phyloP scores from a whole-genome alignment of 2,113 vertebrate species.

The Lontra canadensis region DNA sequence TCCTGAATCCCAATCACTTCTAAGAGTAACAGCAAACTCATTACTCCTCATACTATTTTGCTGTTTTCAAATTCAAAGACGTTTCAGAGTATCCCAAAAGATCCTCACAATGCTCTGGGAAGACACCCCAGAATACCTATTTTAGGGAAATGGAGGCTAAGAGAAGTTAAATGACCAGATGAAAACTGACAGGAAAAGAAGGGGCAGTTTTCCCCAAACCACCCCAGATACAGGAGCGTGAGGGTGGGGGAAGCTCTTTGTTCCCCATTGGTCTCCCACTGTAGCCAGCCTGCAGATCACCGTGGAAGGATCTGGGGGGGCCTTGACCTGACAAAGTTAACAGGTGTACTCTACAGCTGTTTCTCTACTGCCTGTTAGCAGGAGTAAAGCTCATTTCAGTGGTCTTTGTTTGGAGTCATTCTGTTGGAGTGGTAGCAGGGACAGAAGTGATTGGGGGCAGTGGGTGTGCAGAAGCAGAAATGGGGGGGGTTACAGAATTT shows the following conservation, averaged over 20 bases:
- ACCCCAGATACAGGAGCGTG: not conserved
- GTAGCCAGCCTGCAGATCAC: not conserved
- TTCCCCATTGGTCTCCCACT: not conserved
- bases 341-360: not conserved
- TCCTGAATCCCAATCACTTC: not conserved
- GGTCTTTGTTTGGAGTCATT: not conserved
- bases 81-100: not conserved
- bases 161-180: not conserved
- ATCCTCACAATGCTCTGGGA: not conserved
- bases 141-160: not conserved
- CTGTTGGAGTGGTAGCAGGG: not conserved
- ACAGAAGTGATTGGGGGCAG: not conserved
- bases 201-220: not conserved
- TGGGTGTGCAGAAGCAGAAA: not conserved
- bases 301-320: not conserved
- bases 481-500: not conserved
- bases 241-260: not conserved
- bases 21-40: constrained; percentile 40
- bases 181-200: not conserved
- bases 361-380: not conserved
- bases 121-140: not conserved
- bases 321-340: not conserved
- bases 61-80: constrained; percentile 18
- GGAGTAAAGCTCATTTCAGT: not conserved
- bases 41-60: not conserved